Conservation (phyloP, 1,140 invertebrate genomes). For the Trichonephila clavipes region DNA sequence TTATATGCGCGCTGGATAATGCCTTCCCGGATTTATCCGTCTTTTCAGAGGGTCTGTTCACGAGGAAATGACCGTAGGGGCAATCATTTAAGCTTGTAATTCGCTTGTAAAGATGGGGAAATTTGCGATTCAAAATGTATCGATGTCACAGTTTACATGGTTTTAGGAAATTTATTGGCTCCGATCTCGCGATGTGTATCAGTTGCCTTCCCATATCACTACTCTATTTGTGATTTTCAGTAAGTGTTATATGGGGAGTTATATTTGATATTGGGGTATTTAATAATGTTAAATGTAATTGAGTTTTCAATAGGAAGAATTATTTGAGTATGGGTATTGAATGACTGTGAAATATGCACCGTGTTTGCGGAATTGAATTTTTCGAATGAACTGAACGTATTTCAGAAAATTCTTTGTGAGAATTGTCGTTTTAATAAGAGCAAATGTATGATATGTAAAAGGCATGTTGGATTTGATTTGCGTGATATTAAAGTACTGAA, state of each 20-base stretch:
- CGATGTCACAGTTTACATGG: conserved; percentile 5
- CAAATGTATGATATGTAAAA: too few relatives aligned
- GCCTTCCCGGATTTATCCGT: conserved; percentile 37
- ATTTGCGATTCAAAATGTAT: conserved; percentile 41
- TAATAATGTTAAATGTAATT: background rate
- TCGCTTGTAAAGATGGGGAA: conserved; percentile 47
- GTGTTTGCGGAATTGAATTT: background rate
- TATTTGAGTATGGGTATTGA: background rate
- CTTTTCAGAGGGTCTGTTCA: conserved; percentile 2
- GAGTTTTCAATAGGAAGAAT: background rate
- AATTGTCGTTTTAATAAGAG: too few relatives aligned
- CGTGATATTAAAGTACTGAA: too few relatives aligned
- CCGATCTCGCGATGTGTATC: background rate
- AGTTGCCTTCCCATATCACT: background rate
- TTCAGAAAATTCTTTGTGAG: background rate
- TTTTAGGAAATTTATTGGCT: conserved; percentile 1
- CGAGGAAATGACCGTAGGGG: background rate
- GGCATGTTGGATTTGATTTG: too few relatives aligned
- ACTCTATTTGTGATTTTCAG: background rate
- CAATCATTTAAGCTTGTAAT: conserved; percentile 58
- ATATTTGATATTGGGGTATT: background rate
- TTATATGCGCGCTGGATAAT: conserved; percentile 19
- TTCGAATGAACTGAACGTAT: background rate
- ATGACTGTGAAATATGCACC: background rate
- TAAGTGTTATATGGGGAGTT: background rate